These are phyloP conservation scores for Drosophila lini DNA, from an alignment of 1,140 invertebrate genomes.

Conservation along the genomic window DNA sequence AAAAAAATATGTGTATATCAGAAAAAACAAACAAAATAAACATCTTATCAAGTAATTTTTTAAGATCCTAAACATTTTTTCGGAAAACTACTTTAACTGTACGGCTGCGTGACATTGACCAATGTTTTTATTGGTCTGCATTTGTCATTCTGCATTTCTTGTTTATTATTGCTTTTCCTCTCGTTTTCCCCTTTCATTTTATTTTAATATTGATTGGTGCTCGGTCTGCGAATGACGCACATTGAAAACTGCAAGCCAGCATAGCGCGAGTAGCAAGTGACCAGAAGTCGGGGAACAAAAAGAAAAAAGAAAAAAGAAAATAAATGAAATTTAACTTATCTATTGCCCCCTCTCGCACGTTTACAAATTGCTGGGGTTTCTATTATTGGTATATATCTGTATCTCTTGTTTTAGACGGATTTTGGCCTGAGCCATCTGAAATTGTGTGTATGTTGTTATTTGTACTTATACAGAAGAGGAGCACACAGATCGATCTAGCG, in stretches of 20 bases:
- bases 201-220: conserved; percentile 44
- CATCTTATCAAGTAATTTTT: background rate
- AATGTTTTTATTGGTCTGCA: conserved; percentile 32
- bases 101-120: conserved; percentile 29
- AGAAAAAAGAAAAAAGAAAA: conserved; percentile 35
- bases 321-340: conserved; percentile 52
- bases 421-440: conserved; percentile 68
- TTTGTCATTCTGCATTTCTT: conserved; percentile 31
- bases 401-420: conserved; percentile 45
- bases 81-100: conserved; percentile 27
- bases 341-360: conserved; percentile 49
- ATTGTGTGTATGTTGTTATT: conserved; percentile 46
- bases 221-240: conserved; percentile 69
- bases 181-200: conserved; percentile 20
- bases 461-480: conserved; percentile 7
- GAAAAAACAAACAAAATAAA: background rate
- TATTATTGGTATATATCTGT: conserved; percentile 34
- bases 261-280: conserved; percentile 44
- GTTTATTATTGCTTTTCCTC: conserved; percentile 38
- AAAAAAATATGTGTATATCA: background rate
- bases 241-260: conserved; percentile 61
- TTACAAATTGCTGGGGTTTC: conserved; percentile 58
- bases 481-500: background rate
- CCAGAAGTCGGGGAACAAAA: conserved; percentile 48
- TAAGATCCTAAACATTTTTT: background rate